Percentiles rank a stretch among this genome's conserved stretches.
phyloP scores from a whole-genome alignment of 2,113 vertebrate genomes.

The Toxotes jaculatrix region DNA sequence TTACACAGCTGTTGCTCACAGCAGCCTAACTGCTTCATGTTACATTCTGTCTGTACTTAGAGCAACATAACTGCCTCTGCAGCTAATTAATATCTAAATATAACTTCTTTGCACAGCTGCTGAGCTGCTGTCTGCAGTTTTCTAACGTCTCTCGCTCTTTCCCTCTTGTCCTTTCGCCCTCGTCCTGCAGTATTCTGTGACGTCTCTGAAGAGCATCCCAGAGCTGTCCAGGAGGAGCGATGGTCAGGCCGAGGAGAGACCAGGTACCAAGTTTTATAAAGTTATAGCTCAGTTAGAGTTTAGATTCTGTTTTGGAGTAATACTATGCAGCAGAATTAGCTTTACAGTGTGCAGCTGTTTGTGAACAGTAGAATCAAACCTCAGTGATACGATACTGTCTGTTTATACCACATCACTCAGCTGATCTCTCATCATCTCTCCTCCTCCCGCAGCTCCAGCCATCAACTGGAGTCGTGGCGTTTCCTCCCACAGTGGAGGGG shows the following conservation, averaged over 20 bases:
- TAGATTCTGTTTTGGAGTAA: too few species aligned
- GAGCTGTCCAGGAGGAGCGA: conserved; percentile 95
- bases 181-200: conserved; percentile 90
- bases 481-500: conserved; percentile 86
- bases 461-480: conserved; percentile 92
- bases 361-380: too few species aligned
- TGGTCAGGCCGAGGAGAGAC: conserved; percentile 90
- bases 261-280: conserved; percentile 81
- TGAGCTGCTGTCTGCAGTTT: neutral
- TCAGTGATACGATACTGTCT: too few species aligned
- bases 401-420: too few species aligned
- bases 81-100: conserved; percentile 41
- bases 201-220: conserved; percentile 95
- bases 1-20: neutral
- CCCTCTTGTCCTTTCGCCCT: neutral
- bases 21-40: neutral
- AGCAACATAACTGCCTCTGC: neutral
- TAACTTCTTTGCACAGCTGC: conserved; percentile 19
- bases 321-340: too few species aligned
- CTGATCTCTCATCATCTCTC: neutral
- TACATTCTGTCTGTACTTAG: conserved; percentile 1
- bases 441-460: conserved; percentile 85
- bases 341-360: too few species aligned
- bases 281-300: too few species aligned
- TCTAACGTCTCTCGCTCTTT: neutral